Base-by-base conservation (phyloP, 2,113 vertebrate species). In the Leiothrix lutea region DNA sequence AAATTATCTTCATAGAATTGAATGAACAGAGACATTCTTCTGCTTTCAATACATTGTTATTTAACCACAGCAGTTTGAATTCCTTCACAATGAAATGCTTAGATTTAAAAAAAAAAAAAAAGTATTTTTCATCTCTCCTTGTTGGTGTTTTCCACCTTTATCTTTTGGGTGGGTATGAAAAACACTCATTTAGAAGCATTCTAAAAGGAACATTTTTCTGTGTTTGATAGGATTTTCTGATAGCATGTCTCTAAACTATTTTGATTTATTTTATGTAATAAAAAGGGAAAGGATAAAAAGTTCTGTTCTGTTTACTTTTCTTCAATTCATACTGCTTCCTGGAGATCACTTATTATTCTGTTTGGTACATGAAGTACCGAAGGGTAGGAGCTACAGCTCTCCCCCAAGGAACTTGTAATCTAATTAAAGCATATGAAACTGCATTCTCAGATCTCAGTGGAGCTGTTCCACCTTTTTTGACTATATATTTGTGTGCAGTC, bases 381-480 rank as follows among this genome's bases (percentile, higher is more conserved):
- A 86, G 72, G 38, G 51, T 80, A 77, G 71, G 80, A 90, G 79
- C 81, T 89, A 84, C 54, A 92, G 53, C 66, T 81, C 23, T 90
- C 80, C 91, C 91, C 81, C 91, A 73, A 91, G 90, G 91, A 96
- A 58, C 71, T 94, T 91, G 90, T 92, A 89, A 88, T 90, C 85
- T 92, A 95, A 92, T 95, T 96, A 95, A 87, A 95, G 80, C 74
- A 45, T 80, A 72, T 81, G 79, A 95, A 91, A 61, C 71, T 80
- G 74, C 71, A 19, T 90, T 95, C 81, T 92, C 62, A 80, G 74
- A 90, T 91, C 89, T 94, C 94, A 62, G 93, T 74, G 74, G 91
- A 89, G 70, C 92, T 77, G 64, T 93, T 94, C 81, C 67, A 90
- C 87, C 87, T 93, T 94, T 87, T 92, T 85, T 82, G 58, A 54